These are phyloP conservation scores for Chrysogorgia sp. DNA, from an alignment of 92 coral and sea anemone genomes.

Conservation along the genomic window DNA sequence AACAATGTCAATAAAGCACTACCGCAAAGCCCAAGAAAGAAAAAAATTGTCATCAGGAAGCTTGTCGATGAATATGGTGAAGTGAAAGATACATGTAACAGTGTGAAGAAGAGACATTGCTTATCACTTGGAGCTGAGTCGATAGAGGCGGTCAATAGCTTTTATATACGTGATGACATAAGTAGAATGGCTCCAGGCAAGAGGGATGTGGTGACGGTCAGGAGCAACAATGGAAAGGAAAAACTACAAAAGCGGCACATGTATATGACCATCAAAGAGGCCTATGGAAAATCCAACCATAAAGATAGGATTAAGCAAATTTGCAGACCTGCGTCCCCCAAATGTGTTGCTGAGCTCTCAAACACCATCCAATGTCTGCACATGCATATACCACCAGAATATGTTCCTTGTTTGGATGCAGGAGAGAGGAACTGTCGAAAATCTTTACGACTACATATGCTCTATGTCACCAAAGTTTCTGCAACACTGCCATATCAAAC, in stretches of 20 bases:
- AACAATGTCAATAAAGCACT: slow-evolving; percentile 2
- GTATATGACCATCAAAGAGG: slow-evolving; percentile 50
- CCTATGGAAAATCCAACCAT: slow-evolving; percentile 50
- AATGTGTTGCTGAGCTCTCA: slow-evolving; percentile 47
- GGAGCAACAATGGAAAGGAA: slow-evolving; percentile 37
- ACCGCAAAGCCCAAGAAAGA: slow-evolving; percentile 55
- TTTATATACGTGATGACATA: slow-evolving; percentile 44
- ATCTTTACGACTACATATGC: slow-evolving; percentile 45
- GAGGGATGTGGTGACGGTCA: slow-evolving; percentile 50
- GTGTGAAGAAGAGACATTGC: not conserved
- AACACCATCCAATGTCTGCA: slow-evolving; percentile 45
- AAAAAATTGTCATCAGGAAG: slow-evolving; percentile 32
- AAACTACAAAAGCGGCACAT: slow-evolving; percentile 50
- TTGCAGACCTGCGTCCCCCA: slow-evolving; percentile 51
- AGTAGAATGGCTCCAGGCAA: slow-evolving; percentile 60
- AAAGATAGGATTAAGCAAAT: slow-evolving; percentile 54
- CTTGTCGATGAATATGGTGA: slow-evolving; percentile 40
- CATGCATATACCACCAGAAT: slow-evolving; percentile 50
- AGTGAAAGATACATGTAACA: not conserved
- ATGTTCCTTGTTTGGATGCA: slow-evolving; percentile 48
- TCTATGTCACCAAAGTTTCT: slow-evolving; percentile 38
- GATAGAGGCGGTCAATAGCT: slow-evolving; percentile 40
- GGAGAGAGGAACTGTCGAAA: slow-evolving; percentile 30
- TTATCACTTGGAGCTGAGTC: slow-evolving; percentile 46
- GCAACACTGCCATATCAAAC: slow-evolving; percentile 47